Evolutionary conservation across 2,113 vertebrate species (phyloP), one percentile per base, ranked within the genome.

Genomic region (Mandrillus leucophaeus): DNA sequence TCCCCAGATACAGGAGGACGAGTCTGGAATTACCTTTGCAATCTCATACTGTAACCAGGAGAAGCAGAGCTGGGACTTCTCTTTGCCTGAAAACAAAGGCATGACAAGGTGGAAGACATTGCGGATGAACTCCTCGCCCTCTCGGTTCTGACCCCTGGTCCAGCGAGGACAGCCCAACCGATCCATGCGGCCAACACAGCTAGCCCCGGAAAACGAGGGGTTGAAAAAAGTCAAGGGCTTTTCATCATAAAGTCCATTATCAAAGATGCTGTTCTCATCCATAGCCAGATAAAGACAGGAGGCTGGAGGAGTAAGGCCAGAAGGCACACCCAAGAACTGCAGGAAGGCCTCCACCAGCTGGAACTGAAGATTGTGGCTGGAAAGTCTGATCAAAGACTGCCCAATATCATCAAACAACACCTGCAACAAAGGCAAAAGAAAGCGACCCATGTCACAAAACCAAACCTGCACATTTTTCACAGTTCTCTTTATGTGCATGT

Each of bases 361-460:
- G 75, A 98, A 97, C 13, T 98, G 99, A 72, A 99, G 99, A 27
- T 98, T 98, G 8, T 97, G 98, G 59, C 98, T 98, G 57, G 98
- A 98, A 50, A 99, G 98, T 38, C 93, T 98, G 96, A 99, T 99
- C 82, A 99, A 97, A 78, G 99, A 99, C 0, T 98, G 98, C 0
- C 99, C 99, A 0, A 99, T 99, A 93, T 99, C 99, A 97, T 99
- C 99, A 98, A 99, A 99, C 88, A 99, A 93, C 50, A 99, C 99
- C 99, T 99, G 98, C 45, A 48, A 92, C 70, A 20, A 27, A 90
- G 48, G 72, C 66, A 18, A 64, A 64, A 64, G 2, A 0, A 30
- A 83, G 93, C 3, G 17, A 75, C 66, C 38, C 0, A 14, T 5
- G 78, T 18, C 40, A 9, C 25, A 17, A 12, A 12, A 17, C 25